phyloP scores from a whole-genome alignment of 2,797 vertebrate species.

The Rachycentron canadum region DNA sequence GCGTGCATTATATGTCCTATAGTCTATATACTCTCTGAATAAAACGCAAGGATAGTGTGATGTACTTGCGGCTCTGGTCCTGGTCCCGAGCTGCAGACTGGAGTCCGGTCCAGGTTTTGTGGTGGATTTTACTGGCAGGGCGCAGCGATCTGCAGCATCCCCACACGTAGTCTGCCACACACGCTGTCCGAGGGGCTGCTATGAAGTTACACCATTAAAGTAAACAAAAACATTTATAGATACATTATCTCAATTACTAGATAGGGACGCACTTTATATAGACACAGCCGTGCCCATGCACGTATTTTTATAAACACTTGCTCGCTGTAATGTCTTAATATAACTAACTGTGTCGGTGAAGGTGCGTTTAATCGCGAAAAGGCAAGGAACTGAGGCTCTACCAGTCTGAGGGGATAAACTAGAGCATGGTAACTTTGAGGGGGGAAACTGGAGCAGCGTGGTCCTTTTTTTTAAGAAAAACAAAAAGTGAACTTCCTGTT shows the following conservation, averaged over 20 bases:
- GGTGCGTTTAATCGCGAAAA: too few species aligned
- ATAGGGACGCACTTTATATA: constrained; percentile 55
- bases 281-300: constrained; percentile 25
- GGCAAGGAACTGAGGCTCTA: not conserved
- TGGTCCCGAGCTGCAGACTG: constrained; percentile 25
- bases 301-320: constrained; percentile 5
- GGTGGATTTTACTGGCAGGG: constrained; percentile 56
- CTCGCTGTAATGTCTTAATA: constrained; percentile 43
- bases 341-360: constrained; percentile 11
- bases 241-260: constrained; percentile 47
- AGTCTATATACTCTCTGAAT: too few species aligned
- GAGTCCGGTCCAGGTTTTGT: constrained; percentile 81
- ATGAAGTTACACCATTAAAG: constrained; percentile 71
- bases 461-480: constrained; percentile 85
- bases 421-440: constrained; percentile 42
- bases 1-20: not conserved
- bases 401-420: not conserved
- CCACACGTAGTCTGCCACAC: constrained; percentile 74
- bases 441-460: constrained; percentile 67
- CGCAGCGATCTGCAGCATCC: constrained; percentile 78
- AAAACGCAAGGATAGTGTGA: not conserved
- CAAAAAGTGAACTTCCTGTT: constrained; percentile 93
- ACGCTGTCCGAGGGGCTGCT: constrained; percentile 68
- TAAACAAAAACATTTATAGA: constrained; percentile 74
- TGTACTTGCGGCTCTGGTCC: not conserved